Percentiles rank a stretch among this genome's conserved stretches.
These are phyloP conservation scores for Dermochelys coriacea DNA, from an alignment of 2,797 vertebrate species.

Conservation along the genomic window DNA sequence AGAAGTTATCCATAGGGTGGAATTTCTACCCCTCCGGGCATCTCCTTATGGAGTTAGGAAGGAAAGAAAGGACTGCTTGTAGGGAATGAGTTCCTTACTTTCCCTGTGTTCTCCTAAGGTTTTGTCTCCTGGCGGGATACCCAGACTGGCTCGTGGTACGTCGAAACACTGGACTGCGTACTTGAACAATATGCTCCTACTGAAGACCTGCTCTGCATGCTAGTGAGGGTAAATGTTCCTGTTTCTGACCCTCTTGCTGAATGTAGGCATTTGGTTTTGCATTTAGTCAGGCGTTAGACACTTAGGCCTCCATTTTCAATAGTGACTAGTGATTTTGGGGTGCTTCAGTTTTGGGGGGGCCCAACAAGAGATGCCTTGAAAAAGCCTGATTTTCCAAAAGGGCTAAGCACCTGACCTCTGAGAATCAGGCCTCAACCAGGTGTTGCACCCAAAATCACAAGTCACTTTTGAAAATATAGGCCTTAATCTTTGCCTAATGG, in stretches of 20 bases:
- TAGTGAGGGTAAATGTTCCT: constrained; percentile 84
- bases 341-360: accelerated
- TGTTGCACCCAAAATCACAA: not conserved
- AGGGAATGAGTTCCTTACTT: not conserved
- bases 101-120: constrained; percentile 76
- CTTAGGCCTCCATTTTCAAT: not conserved
- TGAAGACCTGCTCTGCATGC: constrained; percentile 86
- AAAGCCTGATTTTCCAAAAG: not conserved
- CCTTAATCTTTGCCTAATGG: not conserved
- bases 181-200: constrained; percentile 81
- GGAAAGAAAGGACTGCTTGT: not conserved
- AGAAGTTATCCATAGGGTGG: accelerated
- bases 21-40: accelerated
- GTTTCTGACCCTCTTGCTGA: not conserved
- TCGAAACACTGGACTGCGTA: constrained; percentile 87
- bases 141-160: constrained; percentile 89
- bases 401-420: not conserved
- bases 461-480: not conserved
- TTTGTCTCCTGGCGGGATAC: constrained; percentile 94
- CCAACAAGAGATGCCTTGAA: not conserved
- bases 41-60: not conserved
- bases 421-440: not conserved
- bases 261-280: not conserved
- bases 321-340: accelerated
- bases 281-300: accelerated